Conservation (phyloP, 2,797 vertebrate species). For the Liasis olivaceus region DNA sequence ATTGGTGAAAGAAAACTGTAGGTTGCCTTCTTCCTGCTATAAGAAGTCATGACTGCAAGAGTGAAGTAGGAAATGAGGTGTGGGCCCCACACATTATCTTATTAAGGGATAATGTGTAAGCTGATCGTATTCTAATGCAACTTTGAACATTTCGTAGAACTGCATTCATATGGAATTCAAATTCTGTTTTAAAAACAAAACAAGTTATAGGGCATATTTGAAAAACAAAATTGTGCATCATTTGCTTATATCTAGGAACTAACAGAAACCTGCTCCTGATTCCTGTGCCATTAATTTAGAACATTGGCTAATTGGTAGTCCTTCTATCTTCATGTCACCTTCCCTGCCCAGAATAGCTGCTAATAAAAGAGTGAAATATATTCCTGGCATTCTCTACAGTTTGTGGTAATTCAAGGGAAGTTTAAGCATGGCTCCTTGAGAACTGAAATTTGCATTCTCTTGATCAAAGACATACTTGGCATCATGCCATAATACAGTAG, state of each 20-base stretch:
- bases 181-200: neutral
- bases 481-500: neutral
- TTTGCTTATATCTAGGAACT: neutral
- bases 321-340: neutral
- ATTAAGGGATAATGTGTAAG: neutral
- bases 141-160: neutral
- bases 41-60: neutral
- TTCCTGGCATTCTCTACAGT: neutral
- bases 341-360: neutral
- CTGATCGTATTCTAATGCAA: neutral
- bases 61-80: neutral
- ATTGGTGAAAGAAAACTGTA: neutral
- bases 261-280: neutral
- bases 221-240: neutral
- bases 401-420: neutral
- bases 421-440: neutral
- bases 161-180: neutral
- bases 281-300: neutral
- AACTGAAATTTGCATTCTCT: neutral
- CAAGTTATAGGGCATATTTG: neutral
- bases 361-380: neutral
- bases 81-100: neutral
- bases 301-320: neutral
- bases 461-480: neutral
- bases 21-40: neutral